Evolutionary conservation across 2,888 invertebrate genomes (phyloP).

Genomic region (Diaphora mendica): DNA sequence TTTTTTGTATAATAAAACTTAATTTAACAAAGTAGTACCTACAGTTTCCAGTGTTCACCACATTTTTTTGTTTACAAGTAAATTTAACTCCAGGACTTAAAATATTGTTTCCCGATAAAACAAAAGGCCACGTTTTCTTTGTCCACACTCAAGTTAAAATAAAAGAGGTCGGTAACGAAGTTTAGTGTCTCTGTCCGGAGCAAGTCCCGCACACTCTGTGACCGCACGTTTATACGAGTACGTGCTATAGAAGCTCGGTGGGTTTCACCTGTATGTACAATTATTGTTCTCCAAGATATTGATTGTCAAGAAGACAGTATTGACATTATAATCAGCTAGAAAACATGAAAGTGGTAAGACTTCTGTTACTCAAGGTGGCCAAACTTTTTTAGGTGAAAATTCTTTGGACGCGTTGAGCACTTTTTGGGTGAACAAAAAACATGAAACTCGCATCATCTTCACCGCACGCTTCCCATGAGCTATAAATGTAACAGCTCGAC

Average conservation of each 20-base stretch:
- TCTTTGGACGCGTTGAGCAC: too few relatives aligned
- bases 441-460: too few relatives aligned
- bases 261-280: background rate
- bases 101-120: slow-evolving; percentile 8
- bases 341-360: background rate
- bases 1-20: too few relatives aligned
- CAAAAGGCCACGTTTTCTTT: slow-evolving; percentile 23
- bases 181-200: slow-evolving; percentile 24
- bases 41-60: too few relatives aligned
- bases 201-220: background rate
- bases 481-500: too few relatives aligned
- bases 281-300: background rate
- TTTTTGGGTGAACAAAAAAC: too few relatives aligned
- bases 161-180: slow-evolving; percentile 36
- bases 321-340: background rate
- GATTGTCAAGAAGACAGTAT: background rate
- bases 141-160: slow-evolving; percentile 30
- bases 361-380: background rate
- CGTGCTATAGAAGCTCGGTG: background rate
- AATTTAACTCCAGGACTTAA: background rate
- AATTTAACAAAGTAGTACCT: too few relatives aligned
- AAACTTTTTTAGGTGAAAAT: background rate
- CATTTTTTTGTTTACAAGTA: background rate
- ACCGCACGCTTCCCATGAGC: too few relatives aligned
- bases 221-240: background rate